phyloP scores from a whole-genome alignment of 2,888 invertebrate species.

The Phyllotreta striolata region DNA sequence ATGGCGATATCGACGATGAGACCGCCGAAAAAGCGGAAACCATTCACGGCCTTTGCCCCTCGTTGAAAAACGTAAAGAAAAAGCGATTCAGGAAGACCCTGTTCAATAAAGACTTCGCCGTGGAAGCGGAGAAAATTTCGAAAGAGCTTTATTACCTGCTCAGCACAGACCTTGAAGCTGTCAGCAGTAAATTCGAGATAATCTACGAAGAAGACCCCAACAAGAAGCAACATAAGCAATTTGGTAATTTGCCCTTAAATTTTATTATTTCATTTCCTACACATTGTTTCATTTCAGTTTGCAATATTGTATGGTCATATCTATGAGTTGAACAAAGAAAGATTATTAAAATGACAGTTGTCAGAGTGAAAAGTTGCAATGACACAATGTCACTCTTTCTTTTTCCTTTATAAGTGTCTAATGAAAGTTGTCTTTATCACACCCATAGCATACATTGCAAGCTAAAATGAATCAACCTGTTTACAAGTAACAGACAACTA shows the following conservation, averaged over 20 bases:
- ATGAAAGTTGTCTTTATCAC: too few species aligned
- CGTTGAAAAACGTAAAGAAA: constrained; percentile 74
- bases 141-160: constrained; percentile 72
- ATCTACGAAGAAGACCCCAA: constrained; percentile 37
- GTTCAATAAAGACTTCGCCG: constrained; percentile 68
- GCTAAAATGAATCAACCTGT: too few species aligned
- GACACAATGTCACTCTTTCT: too few species aligned
- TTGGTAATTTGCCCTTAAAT: constrained; percentile 26
- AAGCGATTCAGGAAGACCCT: constrained; percentile 72
- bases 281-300: too few species aligned
- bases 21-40: constrained; percentile 49
- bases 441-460: too few species aligned
- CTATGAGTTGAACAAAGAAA: too few species aligned
- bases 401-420: too few species aligned
- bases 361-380: too few species aligned
- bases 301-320: too few species aligned
- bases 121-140: constrained; percentile 73
- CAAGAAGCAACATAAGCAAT: constrained; percentile 28
- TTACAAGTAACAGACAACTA: too few species aligned
- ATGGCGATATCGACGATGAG: constrained; percentile 63
- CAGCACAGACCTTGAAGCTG: constrained; percentile 70
- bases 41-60: constrained; percentile 74
- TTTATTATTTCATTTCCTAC: too few species aligned
- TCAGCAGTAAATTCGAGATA: constrained; percentile 52
- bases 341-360: too few species aligned